These are phyloP conservation scores for Heliopora coerulea DNA, from an alignment of 92 coral and sea anemone genomes.

Conservation along the genomic window DNA sequence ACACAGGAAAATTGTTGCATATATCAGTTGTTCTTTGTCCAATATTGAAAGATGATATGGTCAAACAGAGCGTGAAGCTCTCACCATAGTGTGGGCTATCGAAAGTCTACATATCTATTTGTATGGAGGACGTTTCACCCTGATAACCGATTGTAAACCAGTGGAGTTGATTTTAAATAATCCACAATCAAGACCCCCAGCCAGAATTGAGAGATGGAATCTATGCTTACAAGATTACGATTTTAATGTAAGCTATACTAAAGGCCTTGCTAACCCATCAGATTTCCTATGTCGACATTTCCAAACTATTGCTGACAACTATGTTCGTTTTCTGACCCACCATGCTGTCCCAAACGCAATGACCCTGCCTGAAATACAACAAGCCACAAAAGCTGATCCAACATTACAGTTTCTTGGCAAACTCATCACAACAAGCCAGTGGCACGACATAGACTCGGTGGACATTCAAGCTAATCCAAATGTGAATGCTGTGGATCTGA, in stretches of 20 bases:
- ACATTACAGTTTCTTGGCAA: neutral
- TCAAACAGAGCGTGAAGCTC: conserved; percentile 43
- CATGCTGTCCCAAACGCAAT: conserved; percentile 42
- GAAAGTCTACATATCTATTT: conserved; percentile 36
- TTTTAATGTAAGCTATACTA: conserved; percentile 22
- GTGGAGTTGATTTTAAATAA: conserved; percentile 9
- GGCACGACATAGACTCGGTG: neutral
- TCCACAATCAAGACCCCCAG: conserved; percentile 29
- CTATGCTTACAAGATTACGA: conserved; percentile 21
- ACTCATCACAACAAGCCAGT: conserved; percentile 1
- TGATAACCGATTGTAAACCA: conserved; percentile 31
- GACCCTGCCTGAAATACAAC: conserved; percentile 26
- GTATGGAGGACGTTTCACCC: conserved; percentile 13
- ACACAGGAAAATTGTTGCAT: conserved; percentile 17
- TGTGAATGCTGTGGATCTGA: conserved; percentile 7
- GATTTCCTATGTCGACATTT: conserved; percentile 20
- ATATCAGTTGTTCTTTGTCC: conserved; percentile 33
- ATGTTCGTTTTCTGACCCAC: conserved; percentile 26
- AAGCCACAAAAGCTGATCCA: neutral
- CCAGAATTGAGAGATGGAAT: conserved; percentile 27
- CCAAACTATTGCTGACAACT: conserved; percentile 36
- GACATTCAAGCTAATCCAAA: neutral
- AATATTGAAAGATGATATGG: conserved; percentile 43
- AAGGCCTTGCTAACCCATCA: conserved; percentile 13
- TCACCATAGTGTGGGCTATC: conserved; percentile 40